Evolutionary conservation across 2,888 invertebrate genomes (phyloP).

Genomic region (Ethmia dodecea): DNA sequence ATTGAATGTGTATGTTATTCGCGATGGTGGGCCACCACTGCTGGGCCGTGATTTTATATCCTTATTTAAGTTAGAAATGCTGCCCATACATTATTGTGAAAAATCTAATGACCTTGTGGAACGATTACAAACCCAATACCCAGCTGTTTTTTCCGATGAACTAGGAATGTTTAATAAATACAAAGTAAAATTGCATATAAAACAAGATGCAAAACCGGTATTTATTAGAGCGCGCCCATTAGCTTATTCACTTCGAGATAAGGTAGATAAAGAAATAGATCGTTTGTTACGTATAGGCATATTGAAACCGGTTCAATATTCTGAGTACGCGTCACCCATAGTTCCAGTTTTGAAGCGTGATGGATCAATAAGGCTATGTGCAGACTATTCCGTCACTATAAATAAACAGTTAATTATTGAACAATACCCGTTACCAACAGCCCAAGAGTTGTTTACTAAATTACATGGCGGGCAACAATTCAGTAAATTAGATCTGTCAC

Average conservation of each 20-base stretch:
- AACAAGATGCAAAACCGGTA: slow-evolving; percentile 14
- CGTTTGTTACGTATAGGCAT: slow-evolving; percentile 13
- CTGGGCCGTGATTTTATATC: slow-evolving; percentile 21
- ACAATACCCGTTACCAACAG: slow-evolving; percentile 20
- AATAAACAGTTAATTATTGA: slow-evolving; percentile 21
- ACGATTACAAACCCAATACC: not conserved
- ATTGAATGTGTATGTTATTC: slow-evolving; percentile 17
- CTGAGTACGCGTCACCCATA: slow-evolving; percentile 17
- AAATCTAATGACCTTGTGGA: not conserved
- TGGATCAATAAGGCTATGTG: slow-evolving; percentile 17
- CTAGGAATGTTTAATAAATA: not conserved
- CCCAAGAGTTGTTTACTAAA: slow-evolving; percentile 19
- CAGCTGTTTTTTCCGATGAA: not conserved
- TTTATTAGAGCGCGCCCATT: slow-evolving; percentile 17
- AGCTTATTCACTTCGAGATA: slow-evolving; percentile 17
- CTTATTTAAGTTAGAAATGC: slow-evolving; percentile 11
- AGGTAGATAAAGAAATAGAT: slow-evolving; percentile 16
- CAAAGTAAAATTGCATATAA: slow-evolving; percentile 13
- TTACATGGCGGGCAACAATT: slow-evolving; percentile 18
- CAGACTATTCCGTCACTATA: slow-evolving; percentile 18
- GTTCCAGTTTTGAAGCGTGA: slow-evolving; percentile 18
- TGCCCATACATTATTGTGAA: not conserved
- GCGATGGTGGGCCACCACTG: slow-evolving; percentile 21
- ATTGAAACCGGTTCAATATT: slow-evolving; percentile 14
- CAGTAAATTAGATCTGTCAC: slow-evolving; percentile 16